phyloP scores from a whole-genome alignment of 2,113 vertebrate species.

The Rhynchopsitta pachyrhyncha region DNA sequence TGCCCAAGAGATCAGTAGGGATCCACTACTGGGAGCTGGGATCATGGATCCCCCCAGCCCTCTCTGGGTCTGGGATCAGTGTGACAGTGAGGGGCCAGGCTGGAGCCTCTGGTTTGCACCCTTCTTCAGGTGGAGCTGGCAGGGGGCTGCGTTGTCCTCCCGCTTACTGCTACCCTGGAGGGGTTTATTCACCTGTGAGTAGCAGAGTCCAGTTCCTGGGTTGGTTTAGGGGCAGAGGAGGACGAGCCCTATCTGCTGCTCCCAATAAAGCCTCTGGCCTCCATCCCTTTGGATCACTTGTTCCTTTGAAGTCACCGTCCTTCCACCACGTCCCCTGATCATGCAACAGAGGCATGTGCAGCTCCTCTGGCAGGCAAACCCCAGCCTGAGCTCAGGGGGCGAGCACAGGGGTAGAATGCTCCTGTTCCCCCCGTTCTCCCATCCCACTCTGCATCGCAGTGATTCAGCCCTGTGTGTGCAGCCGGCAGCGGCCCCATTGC shows the following conservation, averaged over 20 bases:
- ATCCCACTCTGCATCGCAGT: background rate
- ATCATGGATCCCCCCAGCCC: background rate
- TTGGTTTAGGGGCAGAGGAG: background rate
- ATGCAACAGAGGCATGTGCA: background rate
- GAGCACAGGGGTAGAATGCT: fast-evolving
- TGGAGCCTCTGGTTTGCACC: background rate
- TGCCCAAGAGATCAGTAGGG: background rate
- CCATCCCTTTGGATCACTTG: background rate
- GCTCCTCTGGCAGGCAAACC: background rate
- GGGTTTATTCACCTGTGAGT: background rate
- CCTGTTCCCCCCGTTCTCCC: background rate
- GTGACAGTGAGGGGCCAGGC: fast-evolving
- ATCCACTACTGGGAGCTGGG: fast-evolving
- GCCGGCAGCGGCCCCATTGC: background rate
- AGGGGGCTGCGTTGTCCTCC: background rate
- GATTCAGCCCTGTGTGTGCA: background rate
- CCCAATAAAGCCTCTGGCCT: conserved; percentile 19
- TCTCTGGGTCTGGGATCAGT: background rate
- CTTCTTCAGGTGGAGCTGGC: background rate
- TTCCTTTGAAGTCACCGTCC: background rate
- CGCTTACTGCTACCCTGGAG: fast-evolving
- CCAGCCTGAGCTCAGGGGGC: background rate
- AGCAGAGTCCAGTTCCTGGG: background rate
- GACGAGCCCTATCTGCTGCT: background rate
- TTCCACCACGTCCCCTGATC: background rate